These are phyloP conservation scores for Corvus cornix DNA, from an alignment of 2,113 vertebrate genomes.

Conservation along the genomic window DNA sequence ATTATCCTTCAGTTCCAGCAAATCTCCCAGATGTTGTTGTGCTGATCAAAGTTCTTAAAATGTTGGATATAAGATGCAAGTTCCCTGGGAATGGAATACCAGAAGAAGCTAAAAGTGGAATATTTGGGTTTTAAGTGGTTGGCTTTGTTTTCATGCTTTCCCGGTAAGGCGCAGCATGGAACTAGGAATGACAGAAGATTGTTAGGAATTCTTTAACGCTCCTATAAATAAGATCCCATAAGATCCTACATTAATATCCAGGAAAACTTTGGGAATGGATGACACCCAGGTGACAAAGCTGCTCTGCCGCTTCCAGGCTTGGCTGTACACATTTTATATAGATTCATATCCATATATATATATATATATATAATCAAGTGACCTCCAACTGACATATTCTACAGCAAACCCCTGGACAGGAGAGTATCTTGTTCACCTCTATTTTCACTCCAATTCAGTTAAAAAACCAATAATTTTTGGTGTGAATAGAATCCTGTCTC, in stretches of 20 bases:
- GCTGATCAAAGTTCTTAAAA: neutral
- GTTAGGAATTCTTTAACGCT: neutral
- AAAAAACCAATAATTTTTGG: neutral
- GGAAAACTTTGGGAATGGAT: neutral
- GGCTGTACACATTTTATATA: neutral
- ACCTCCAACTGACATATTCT: neutral
- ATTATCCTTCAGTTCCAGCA: neutral
- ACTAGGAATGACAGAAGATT: neutral
- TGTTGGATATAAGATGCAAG: neutral
- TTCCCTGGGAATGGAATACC: neutral
- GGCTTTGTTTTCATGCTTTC: neutral
- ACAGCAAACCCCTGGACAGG: neutral
- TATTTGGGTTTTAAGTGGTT: neutral
- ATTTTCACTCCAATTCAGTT: neutral
- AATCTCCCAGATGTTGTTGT: neutral
- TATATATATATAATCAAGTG: neutral
- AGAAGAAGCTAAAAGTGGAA: neutral
- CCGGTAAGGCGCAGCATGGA: neutral
- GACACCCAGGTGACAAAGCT: neutral
- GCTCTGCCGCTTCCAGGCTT: neutral
- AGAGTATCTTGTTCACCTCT: neutral
- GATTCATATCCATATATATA: neutral
- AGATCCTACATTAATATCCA: neutral
- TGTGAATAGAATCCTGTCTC: neutral
- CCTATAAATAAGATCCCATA: neutral